phyloP scores from a whole-genome alignment of 2,888 invertebrate species.

The Lithophane socia region DNA sequence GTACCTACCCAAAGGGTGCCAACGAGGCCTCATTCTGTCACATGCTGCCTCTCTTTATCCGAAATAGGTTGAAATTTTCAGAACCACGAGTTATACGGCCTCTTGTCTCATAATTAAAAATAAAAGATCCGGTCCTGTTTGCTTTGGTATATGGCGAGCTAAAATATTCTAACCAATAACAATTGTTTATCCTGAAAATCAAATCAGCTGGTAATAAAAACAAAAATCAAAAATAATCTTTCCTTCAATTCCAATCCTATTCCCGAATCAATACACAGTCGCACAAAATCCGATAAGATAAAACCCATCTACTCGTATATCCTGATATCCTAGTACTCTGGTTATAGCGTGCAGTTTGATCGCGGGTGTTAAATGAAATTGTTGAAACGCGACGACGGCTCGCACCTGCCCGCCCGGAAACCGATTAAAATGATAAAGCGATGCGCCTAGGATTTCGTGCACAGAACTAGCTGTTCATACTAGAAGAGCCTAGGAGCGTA shows the following conservation, averaged over 20 bases:
- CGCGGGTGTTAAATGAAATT: conserved; percentile 73
- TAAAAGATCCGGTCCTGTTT: not conserved
- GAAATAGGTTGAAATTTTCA: not conserved
- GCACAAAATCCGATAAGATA: conserved; percentile 45
- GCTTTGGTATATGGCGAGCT: not conserved
- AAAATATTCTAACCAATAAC: not conserved
- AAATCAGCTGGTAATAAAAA: not conserved
- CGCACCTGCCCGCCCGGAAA: conserved; percentile 82
- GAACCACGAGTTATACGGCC: not conserved
- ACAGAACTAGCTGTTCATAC: conserved; percentile 27
- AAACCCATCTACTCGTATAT: conserved; percentile 33
- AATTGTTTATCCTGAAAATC: not conserved
- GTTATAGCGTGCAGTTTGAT: conserved; percentile 60
- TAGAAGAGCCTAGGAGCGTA: conserved; percentile 46
- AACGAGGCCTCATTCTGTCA: too few species aligned
- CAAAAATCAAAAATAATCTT: conserved; percentile 13
- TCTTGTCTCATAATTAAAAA: not conserved
- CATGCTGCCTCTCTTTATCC: not conserved
- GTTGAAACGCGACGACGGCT: conserved; percentile 75
- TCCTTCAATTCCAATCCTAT: conserved; percentile 23
- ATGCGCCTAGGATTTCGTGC: conserved; percentile 68
- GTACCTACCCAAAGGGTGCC: not conserved
- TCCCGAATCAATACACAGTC: conserved; percentile 24
- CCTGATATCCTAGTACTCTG: conserved; percentile 39
- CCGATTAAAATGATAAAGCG: conserved; percentile 87